Base-by-base conservation (phyloP, 2,797 vertebrate genomes). In the Kryptopterus vitreolus region DNA sequence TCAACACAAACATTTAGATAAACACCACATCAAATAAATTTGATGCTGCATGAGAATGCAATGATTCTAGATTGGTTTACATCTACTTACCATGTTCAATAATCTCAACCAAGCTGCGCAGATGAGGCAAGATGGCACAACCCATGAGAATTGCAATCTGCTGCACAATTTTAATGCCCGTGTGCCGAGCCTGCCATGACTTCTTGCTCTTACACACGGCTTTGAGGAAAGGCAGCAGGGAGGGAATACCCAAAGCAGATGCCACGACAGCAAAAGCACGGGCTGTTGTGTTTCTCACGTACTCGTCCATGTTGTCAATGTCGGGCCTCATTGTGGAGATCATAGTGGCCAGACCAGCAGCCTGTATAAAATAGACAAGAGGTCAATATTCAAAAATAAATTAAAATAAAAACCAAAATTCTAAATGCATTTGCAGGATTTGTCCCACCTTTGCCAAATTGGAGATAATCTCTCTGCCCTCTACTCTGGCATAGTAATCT, bases 71-170 rank as follows among this genome's bases (percentile, higher is more conserved):
- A 38, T 2, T 38, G 1, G 1, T 18, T 58, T 43, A 12, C n/a
- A 43, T 18, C 18, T 26, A 81, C 96, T 91, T 82, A 99, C 98
- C 98, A 53, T 99, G 98, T 84, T 99, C 98, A 55, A 99, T 99
- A 76, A 99, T 99, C 93, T 99, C 98, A 92, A 99, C 98, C 94
- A 99, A 93, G 91, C 98, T 99, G 87, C 98, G 95, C n/a, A 99
- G 96, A 87, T 99, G 98, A 82, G 98, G 98, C 89, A 99, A 89
- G 86, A 99, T 99, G 76, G 98, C 98, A 74, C 98, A 99, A 85
- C 98, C 98, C 98, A 99, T 99, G 38, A 99, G 96, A 90, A 99
- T 99, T 85, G 98, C 98, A 61, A 99, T 99, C 91, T 99, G 98
- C 92, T 99, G 98, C 12, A 99, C 98, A 50, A 99, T 99, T 91